Percentiles rank a stretch among this genome's conserved stretches.
Conservation (phyloP, 2,888 invertebrate species). For the Lomographa bimaculata region DNA sequence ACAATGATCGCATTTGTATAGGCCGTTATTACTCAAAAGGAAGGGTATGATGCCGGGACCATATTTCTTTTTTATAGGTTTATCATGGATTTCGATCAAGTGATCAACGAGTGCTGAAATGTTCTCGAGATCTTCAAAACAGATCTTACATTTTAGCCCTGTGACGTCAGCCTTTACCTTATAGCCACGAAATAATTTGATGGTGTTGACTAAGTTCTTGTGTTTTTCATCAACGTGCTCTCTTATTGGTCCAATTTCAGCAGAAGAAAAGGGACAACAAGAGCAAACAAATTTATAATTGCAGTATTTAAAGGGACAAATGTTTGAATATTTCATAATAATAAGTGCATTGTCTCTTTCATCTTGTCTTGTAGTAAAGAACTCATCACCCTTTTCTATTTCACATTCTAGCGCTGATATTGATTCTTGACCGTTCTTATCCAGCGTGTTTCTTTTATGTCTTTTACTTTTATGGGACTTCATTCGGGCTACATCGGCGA, state of each 20-base stretch:
- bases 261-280: conserved; percentile 5
- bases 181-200: not conserved
- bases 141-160: conserved; percentile 1
- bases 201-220: not conserved
- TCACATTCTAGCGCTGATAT: too few relatives aligned
- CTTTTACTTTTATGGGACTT: conserved; percentile 8
- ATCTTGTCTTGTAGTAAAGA: not conserved
- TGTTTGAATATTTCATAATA: conserved; percentile 6
- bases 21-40: not conserved
- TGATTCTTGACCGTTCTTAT: too few relatives aligned
- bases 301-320: conserved; percentile 5
- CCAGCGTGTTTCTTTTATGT: not conserved
- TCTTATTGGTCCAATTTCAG: not conserved
- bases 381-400: too few relatives aligned
- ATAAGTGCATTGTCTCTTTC: conserved; percentile 2
- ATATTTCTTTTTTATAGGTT: not conserved
- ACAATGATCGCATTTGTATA: not conserved
- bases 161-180: conserved; percentile 8
- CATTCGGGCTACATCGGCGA: conserved; percentile 31
- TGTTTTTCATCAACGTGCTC: conserved; percentile 3
- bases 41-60: conserved; percentile 3
- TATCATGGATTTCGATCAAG: not conserved
- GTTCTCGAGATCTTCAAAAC: not conserved
- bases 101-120: conserved; percentile 1
- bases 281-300: not conserved